Evolutionary conservation across 2,888 invertebrate species (phyloP), one percentile per base, ranked within the genome.

Genomic region (Horisme vitalbata): DNA sequence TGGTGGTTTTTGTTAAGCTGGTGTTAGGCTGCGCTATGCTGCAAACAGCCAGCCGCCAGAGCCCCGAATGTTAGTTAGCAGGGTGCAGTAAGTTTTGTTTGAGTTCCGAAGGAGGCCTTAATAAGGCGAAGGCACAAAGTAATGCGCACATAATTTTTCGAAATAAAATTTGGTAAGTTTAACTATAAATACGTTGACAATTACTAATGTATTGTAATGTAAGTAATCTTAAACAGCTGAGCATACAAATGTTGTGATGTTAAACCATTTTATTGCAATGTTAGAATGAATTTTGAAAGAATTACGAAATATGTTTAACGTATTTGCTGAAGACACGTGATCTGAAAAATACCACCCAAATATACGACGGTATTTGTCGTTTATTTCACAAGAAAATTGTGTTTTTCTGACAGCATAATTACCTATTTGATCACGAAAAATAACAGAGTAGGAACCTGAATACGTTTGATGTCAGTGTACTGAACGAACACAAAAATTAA

Each of bases 371-470:
- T 2, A 15, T 24, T 23, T 32, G 30, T 30, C 13, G 14, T 34
- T 26, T 34, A 20, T 9, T 21, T 30, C 11, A 11, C 10, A 35
- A 35, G 31, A 14, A 46, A 38, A 39, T 23, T 28, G n/a, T 35
- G 11, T 46, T 55, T 56, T 48, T 36, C 24, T 55, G 52, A 48
- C 55, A 52, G 27, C 32, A 35, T 52, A 48, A 45, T 52, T 50
- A 46, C 21, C 31, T 48, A 33, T 32, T n/a, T 13, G 23, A 36
- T 48, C 35, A 43, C 27, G 34, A 31, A 26, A 50, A 50, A 34
- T 41, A 46, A 28, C 18, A 30, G 12, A 31, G 28, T 28, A 33
- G 13, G 23, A 41, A 41, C 31, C 35, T 53, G 12, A 53, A 53
- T 35, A 10, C 49, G 35, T 49, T 55, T 51, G 49, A 53, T 58